These are phyloP conservation scores for Tachysurus vachellii DNA, from an alignment of 2,113 vertebrate genomes.

Conservation along the genomic window DNA sequence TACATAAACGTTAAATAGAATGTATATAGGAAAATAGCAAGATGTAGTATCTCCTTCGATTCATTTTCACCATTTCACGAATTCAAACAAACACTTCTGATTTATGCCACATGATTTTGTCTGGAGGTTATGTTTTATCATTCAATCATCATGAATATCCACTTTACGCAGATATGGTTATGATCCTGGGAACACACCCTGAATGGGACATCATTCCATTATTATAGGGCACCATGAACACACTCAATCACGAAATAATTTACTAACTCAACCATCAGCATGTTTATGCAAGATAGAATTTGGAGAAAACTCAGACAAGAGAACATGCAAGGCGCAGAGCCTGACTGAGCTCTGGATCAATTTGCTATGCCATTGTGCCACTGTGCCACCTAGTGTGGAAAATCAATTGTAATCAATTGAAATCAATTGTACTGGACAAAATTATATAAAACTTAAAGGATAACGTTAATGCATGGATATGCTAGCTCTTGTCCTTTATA, in stretches of 20 bases:
- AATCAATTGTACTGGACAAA: not conserved
- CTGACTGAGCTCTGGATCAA: not conserved
- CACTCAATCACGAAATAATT: not conserved
- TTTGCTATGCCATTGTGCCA: too few species aligned
- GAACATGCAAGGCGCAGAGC: too few species aligned
- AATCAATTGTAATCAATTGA: not conserved
- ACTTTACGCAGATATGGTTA: not conserved
- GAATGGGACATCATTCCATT: not conserved
- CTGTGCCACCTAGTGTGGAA: not conserved
- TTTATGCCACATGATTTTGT: not conserved
- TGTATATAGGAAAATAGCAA: not conserved
- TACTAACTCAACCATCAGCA: not conserved
- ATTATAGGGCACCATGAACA: not conserved
- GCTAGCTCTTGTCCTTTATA: not conserved
- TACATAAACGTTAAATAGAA: too few species aligned
- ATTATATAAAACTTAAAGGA: not conserved
- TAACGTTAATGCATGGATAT: not conserved
- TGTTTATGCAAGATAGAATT: not conserved
- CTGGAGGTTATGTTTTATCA: not conserved
- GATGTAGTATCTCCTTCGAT: not conserved
- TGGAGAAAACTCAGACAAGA: not conserved
- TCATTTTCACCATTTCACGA: too few species aligned
- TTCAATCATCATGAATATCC: not conserved
- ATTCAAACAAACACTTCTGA: not conserved
- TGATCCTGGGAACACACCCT: not conserved